These are phyloP conservation scores for Epirrhoe tristata DNA, from an alignment of 2,888 invertebrate genomes.

Conservation along the genomic window DNA sequence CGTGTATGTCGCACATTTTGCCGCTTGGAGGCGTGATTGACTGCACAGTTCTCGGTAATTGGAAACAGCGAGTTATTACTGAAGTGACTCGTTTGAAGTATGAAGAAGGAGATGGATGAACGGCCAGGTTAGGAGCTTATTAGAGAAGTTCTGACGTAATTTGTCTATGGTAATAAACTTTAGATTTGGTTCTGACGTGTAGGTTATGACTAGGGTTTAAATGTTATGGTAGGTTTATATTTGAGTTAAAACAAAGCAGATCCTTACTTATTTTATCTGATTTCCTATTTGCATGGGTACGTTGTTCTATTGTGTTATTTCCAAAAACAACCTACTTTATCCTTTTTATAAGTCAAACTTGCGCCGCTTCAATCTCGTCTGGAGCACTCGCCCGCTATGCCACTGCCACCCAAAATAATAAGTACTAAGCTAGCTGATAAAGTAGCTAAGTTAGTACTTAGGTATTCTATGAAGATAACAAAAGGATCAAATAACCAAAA, in stretches of 20 bases:
- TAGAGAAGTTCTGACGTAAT: conserved; percentile 35
- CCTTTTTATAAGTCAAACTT: no score
- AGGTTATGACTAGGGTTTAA: no score
- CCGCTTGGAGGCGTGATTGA: conserved; percentile 64
- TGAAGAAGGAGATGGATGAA: conserved; percentile 43
- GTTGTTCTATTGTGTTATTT: no score
- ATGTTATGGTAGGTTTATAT: no score
- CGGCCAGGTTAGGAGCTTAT: conserved; percentile 41
- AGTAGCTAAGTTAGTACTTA: neutral
- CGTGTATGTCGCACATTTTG: conserved; percentile 53
- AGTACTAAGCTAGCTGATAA: no score
- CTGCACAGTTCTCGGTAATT: conserved; percentile 69
- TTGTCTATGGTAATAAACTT: conserved; percentile 33
- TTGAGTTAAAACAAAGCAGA: no score
- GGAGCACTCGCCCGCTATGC: no score
- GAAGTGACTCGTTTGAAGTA: conserved; percentile 53
- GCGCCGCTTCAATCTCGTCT: no score
- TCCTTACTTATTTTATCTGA: no score
- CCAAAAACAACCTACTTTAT: no score
- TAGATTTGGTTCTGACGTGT: neutral
- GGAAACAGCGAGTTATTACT: conserved; percentile 65
- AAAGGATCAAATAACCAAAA: conserved; percentile 14
- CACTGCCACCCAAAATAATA: no score
- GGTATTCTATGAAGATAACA: conserved; percentile 3
- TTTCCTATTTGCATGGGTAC: no score